A percentile compares a stretch with the other conserved stretches of the same genome.
Conservation (phyloP, 2,113 vertebrate genomes). For the Menidia beryllina region DNA sequence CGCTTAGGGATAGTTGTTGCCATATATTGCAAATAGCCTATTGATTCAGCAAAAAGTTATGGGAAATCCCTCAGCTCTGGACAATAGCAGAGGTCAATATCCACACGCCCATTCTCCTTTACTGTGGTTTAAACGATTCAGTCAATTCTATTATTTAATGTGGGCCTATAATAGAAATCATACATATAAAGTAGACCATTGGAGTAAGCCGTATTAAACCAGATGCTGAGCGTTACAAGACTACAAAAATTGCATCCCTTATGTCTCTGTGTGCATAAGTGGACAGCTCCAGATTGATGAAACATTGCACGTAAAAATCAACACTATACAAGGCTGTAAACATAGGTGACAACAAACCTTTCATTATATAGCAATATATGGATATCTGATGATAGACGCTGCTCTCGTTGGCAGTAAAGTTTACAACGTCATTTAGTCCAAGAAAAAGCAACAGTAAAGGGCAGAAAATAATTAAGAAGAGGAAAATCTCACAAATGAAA, state of each 20-base stretch:
- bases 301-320: constrained; percentile 47
- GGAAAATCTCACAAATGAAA: constrained; percentile 36
- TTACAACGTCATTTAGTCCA: constrained; percentile 25
- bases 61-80: constrained; percentile 42
- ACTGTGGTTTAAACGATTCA: constrained; percentile 35
- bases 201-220: constrained; percentile 38
- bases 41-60: constrained; percentile 58
- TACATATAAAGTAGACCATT: constrained; percentile 52
- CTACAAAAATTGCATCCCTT: constrained; percentile 47
- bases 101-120: constrained; percentile 28
- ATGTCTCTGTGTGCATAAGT: constrained; percentile 55
- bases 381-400: constrained; percentile 19
- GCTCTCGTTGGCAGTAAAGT: constrained; percentile 33
- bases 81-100: constrained; percentile 34
- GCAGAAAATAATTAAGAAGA: constrained; percentile 29
- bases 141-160: constrained; percentile 40
- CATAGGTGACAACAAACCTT: constrained; percentile 52
- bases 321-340: constrained; percentile 72
- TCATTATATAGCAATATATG: constrained; percentile 29
- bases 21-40: constrained; percentile 60
- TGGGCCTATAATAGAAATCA: constrained; percentile 29
- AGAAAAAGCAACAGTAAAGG: constrained; percentile 34
- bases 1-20: constrained; percentile 51
- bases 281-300: constrained; percentile 40
- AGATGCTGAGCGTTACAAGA: constrained; percentile 48